phyloP scores from a whole-genome alignment of 1,140 invertebrate genomes.

The Cydia fagiglandana region DNA sequence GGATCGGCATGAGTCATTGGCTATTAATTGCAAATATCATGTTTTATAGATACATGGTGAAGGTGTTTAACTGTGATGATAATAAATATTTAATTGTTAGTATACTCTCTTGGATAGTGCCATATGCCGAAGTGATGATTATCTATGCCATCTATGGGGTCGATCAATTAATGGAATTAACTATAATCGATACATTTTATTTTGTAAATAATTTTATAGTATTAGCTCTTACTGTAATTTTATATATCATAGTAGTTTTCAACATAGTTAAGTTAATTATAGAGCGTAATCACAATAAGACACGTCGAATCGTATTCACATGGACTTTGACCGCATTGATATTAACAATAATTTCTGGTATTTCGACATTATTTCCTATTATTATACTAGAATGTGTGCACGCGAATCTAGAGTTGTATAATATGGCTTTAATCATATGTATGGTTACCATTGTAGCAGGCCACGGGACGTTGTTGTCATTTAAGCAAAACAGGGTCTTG shows the following conservation, averaged over 20 bases:
- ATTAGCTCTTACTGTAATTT: neutral
- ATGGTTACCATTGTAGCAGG: neutral
- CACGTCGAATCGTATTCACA: neutral
- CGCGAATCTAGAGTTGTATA: neutral
- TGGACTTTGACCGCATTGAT: neutral
- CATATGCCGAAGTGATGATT: neutral
- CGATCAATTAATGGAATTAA: neutral
- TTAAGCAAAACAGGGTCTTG: neutral
- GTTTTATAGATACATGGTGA: neutral
- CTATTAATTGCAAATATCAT: neutral
- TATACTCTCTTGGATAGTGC: neutral
- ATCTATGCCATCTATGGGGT: neutral
- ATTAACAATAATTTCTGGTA: neutral
- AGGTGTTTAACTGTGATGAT: neutral
- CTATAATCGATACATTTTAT: slow-evolving; percentile 2
- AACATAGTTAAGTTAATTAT: neutral
- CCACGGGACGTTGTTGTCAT: neutral
- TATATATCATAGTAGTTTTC: neutral
- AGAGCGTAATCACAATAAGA: neutral
- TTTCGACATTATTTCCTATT: neutral
- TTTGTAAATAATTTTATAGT: neutral
- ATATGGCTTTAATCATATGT: neutral
- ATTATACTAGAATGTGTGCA: neutral
- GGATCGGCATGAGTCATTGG: neutral
- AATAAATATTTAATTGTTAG: slow-evolving; percentile 5